Percentiles rank a stretch among this genome's conserved stretches.
Conservation (phyloP, 2,888 invertebrate genomes). For the Iselma pallidipennis region DNA sequence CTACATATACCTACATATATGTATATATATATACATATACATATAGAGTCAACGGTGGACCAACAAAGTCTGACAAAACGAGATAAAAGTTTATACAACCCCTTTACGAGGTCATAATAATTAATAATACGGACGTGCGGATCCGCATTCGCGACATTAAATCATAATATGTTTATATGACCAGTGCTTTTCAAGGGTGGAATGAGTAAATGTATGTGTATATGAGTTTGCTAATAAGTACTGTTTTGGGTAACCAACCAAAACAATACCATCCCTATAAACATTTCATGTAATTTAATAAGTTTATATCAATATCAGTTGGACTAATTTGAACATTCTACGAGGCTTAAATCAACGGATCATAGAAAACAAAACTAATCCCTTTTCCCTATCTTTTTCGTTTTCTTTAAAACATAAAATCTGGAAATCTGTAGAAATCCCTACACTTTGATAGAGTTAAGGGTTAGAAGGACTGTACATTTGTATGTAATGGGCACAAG, state of each 20-base stretch:
- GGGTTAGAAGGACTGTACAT: too few species aligned
- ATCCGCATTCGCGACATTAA: constrained; percentile 44
- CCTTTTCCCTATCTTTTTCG: too few species aligned
- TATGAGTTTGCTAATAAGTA: constrained; percentile 35
- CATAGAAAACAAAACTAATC: too few species aligned
- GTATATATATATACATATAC: not conserved
- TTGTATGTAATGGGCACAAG: too few species aligned
- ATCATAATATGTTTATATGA: constrained; percentile 53
- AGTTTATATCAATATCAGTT: too few species aligned
- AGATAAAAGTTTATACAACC: constrained; percentile 51
- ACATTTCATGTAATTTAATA: not conserved
- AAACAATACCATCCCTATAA: constrained; percentile 18
- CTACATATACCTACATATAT: not conserved
- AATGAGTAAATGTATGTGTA: not conserved
- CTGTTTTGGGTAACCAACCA: constrained; percentile 8
- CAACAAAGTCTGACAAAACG: constrained; percentile 48
- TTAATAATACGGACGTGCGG: constrained; percentile 48
- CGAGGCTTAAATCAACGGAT: too few species aligned
- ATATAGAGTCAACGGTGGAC: constrained; percentile 43
- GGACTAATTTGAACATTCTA: too few species aligned
- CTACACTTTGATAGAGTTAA: too few species aligned
- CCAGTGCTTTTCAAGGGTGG: constrained; percentile 17
- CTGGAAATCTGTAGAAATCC: too few species aligned
- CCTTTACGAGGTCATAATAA: constrained; percentile 52
- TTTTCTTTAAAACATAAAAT: too few species aligned